Conservation (phyloP, 2,888 invertebrate species). For the Platycnemis pennipes region DNA sequence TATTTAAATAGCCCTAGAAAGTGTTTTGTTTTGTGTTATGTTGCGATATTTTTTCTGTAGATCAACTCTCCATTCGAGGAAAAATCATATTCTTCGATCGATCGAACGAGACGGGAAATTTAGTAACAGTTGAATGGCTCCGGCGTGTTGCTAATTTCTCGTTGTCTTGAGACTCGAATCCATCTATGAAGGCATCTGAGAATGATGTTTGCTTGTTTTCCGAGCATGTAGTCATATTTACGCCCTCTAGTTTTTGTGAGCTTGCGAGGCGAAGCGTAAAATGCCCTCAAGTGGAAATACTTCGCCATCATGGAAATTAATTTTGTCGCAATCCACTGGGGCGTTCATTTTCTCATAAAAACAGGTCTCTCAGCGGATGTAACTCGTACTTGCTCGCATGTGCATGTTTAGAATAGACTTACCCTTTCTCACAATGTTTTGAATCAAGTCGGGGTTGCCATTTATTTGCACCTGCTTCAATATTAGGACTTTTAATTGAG, state of each 20-base stretch:
- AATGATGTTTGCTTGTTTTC: neutral
- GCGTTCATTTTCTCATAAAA: constrained; percentile 23
- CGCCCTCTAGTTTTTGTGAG: neutral
- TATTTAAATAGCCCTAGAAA: too few relatives aligned
- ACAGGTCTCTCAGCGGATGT: neutral
- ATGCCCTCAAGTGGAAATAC: constrained; percentile 14
- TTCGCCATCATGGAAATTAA: constrained; percentile 20
- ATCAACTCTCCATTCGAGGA: neutral
- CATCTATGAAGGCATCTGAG: neutral
- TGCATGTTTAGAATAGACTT: neutral
- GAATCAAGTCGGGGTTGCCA: neutral
- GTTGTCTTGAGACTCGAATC: neutral
- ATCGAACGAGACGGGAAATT: neutral
- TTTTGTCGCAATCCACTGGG: constrained; percentile 5
- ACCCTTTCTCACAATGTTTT: neutral
- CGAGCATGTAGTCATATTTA: neutral
- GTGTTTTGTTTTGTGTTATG: too few relatives aligned
- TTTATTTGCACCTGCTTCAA: too few relatives aligned
- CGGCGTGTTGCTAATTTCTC: neutral
- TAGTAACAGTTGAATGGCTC: neutral
- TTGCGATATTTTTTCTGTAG: neutral
- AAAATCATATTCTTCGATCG: neutral
- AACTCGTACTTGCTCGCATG: neutral
- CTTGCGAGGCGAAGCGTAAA: constrained; percentile 16
- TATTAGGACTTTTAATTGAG: too few relatives aligned